Conservation (phyloP, 2,888 invertebrate species). For the Drosophila bunnanda region DNA sequence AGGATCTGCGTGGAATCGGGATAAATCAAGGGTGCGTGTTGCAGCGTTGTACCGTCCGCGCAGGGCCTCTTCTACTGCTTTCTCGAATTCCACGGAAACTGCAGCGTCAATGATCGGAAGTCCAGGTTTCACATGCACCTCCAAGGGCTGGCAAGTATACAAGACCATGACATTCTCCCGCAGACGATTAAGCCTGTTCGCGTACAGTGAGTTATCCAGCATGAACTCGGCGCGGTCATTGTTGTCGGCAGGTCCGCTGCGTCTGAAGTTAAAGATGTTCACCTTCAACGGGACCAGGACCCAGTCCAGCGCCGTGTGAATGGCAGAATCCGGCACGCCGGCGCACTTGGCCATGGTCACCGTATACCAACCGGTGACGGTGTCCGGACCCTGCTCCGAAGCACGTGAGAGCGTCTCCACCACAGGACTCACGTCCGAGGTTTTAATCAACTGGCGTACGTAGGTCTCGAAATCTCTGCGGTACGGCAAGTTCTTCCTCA, state of each 20-base stretch:
- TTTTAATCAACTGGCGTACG: conserved; percentile 12
- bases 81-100: neutral
- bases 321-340: conserved; percentile 21
- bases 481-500: conserved; percentile 17
- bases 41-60: conserved; percentile 16
- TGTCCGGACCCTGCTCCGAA: conserved; percentile 4
- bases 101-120: conserved; percentile 3
- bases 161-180: conserved; percentile 14
- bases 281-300: conserved; percentile 38
- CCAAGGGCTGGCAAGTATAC: conserved; percentile 23
- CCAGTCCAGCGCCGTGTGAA: conserved; percentile 38
- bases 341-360: conserved; percentile 39
- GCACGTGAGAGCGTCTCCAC: conserved; percentile 27
- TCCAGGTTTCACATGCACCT: conserved; percentile 17
- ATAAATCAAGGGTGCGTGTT: conserved; percentile 18
- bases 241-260: conserved; percentile 7
- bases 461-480: neutral
- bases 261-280: conserved; percentile 34
- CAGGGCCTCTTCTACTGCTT: conserved; percentile 9
- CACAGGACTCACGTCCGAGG: conserved; percentile 12
- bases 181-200: conserved; percentile 50
- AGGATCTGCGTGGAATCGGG: conserved; percentile 41
- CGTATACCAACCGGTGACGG: conserved; percentile 51
- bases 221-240: conserved; percentile 21
- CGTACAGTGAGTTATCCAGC: conserved; percentile 47